Percentiles rank a stretch among this genome's conserved stretches.
Evolutionary conservation across 2,113 vertebrate species (phyloP).

Genomic region (Trematomus loennbergii): DNA sequence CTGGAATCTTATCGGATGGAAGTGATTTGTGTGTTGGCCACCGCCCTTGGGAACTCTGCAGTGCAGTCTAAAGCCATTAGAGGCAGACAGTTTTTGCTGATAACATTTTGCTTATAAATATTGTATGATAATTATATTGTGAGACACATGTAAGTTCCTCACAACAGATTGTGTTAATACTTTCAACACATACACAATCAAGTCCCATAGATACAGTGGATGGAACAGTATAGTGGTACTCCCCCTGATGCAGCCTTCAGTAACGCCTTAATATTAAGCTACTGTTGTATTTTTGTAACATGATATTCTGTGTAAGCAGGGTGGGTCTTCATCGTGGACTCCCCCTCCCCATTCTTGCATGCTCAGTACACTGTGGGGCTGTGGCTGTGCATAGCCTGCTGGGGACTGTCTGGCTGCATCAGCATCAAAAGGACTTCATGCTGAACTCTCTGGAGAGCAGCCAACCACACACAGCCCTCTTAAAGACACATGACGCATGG

Average conservation of each 20-base stretch:
- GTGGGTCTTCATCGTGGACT: slow-evolving; percentile 21
- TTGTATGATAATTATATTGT: background rate
- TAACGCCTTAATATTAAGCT: background rate
- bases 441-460: slow-evolving; percentile 48
- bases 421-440: slow-evolving; percentile 62
- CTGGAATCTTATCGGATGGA: background rate
- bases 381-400: slow-evolving; percentile 40
- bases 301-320: slow-evolving; percentile 24
- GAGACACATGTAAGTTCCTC: background rate
- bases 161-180: background rate
- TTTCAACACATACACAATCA: too few relatives aligned
- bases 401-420: slow-evolving; percentile 47
- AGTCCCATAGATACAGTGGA: too few relatives aligned
- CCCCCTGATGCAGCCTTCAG: background rate
- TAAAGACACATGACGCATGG: slow-evolving; percentile 30
- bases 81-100: background rate
- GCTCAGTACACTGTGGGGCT: background rate
- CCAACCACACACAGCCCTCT: slow-evolving; percentile 33
- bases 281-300: slow-evolving; percentile 30
- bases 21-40: slow-evolving; percentile 1
- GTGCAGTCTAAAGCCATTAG: background rate
- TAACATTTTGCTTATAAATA: background rate
- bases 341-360: slow-evolving; percentile 27
- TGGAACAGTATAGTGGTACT: background rate
- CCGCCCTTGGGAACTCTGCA: slow-evolving; percentile 7